A percentile compares a stretch with the other conserved stretches of the same genome.
phyloP scores from a whole-genome alignment of 23 tunicate genomes.

The Trididemnum nubilum region DNA sequence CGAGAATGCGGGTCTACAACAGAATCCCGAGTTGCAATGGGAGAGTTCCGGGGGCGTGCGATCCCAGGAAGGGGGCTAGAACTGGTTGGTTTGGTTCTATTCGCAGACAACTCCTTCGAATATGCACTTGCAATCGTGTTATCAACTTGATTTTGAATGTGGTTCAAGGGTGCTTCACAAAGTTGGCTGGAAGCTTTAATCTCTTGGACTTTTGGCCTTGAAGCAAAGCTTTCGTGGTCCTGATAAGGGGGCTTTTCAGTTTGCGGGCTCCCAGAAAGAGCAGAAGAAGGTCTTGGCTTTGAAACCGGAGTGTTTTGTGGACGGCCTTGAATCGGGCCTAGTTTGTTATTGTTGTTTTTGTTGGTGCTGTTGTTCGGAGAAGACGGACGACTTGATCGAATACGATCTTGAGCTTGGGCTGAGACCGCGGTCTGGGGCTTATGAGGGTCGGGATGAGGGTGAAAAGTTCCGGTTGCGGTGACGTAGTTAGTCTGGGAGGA shows the following conservation, averaged over 20 bases:
- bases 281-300: conserved; percentile 23
- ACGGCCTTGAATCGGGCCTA: background rate
- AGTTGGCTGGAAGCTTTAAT: background rate
- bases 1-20: background rate
- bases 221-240: background rate
- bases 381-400: conserved; percentile 12
- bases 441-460: conserved; percentile 75
- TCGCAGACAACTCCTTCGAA: conserved; percentile 10
- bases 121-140: conserved; percentile 1
- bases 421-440: conserved; percentile 85
- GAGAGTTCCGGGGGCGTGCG: background rate
- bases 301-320: background rate
- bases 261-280: background rate
- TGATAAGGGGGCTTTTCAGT: background rate
- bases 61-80: background rate
- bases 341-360: conserved; percentile 43
- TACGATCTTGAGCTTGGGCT: conserved; percentile 75
- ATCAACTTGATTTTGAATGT: conserved; percentile 12
- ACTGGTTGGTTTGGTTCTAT: background rate
- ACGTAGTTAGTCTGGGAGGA: conserved; percentile 32
- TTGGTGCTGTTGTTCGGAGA: background rate
- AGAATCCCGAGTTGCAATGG: background rate
- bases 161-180: background rate
- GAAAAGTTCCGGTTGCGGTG: conserved; percentile 69
- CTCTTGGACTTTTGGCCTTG: background rate